Evolutionary conservation across 2,113 vertebrate species (phyloP).

Genomic region (Pandion haliaetus): DNA sequence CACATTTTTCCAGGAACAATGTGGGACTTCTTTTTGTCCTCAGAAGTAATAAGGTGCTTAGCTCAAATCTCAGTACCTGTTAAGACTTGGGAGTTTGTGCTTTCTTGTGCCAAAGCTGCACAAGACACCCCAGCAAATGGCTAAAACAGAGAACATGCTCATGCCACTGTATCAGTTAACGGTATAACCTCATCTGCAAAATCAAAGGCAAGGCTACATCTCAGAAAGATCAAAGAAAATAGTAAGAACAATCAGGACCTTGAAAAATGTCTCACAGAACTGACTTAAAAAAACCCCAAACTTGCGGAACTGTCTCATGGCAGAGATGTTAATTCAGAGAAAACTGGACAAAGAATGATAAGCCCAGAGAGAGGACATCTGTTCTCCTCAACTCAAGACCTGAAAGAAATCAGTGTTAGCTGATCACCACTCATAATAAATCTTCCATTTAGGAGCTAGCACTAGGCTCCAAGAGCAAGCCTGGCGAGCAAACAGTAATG

Average conservation of each 20-base stretch:
- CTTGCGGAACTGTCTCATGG: neutral
- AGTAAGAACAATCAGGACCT: neutral
- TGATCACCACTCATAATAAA: neutral
- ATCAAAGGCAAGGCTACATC: neutral
- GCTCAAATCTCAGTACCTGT: neutral
- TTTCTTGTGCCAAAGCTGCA: neutral
- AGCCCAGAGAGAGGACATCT: rapidly evolving
- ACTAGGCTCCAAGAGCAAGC: neutral
- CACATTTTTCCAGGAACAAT: neutral
- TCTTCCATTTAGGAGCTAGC: neutral
- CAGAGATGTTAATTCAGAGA: neutral
- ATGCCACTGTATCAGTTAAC: neutral
- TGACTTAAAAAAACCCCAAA: neutral
- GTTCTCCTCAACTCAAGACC: neutral
- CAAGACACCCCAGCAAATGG: neutral
- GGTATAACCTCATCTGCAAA: neutral
- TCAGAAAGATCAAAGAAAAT: neutral
- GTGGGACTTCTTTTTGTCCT: neutral
- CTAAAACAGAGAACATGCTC: neutral
- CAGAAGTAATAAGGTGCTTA: neutral
- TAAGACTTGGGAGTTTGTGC: neutral
- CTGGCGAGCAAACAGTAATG: neutral
- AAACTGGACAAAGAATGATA: neutral
- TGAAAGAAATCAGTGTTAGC: neutral
- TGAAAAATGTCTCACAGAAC: neutral